These are phyloP conservation scores for Notolabrus celidotus DNA, from an alignment of 2,797 vertebrate species.

Conservation along the genomic window DNA sequence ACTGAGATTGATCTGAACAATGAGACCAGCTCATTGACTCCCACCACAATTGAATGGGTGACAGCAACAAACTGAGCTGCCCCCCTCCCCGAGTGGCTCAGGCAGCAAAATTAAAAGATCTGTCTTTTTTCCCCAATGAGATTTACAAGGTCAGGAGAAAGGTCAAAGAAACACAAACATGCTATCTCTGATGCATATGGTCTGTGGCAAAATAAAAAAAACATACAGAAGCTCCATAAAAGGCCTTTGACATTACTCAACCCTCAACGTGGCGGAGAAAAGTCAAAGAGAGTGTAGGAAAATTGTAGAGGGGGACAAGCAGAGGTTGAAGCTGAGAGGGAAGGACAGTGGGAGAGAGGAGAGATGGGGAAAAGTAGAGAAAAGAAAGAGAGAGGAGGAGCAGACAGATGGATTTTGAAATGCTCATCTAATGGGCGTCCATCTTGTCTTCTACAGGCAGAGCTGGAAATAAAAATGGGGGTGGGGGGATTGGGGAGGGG, in stretches of 20 bases:
- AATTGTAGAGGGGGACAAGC: conserved; percentile 11
- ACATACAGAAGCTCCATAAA: conserved; percentile 14
- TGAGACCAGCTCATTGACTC: conserved; percentile 78
- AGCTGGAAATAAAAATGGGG: conserved; percentile 65
- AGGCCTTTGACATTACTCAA: conserved; percentile 9
- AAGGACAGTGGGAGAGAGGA: conserved; percentile 41
- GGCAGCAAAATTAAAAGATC: conserved; percentile 35
- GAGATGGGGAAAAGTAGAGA: conserved; percentile 25
- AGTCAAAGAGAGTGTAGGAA: conserved; percentile 17
- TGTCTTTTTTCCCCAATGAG: conserved; percentile 4
- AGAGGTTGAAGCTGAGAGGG: conserved; percentile 44
- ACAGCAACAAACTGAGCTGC: conserved; percentile 36
- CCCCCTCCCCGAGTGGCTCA: conserved; percentile 31
- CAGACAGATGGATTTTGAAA: conserved; percentile 66
- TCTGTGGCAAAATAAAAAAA: conserved; percentile 13
- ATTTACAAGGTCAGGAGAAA: conserved; percentile 32
- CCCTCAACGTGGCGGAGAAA: conserved; percentile 14
- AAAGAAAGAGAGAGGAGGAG: conserved; percentile 32
- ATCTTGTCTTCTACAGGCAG: conserved; percentile 60
- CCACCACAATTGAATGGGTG: conserved; percentile 32
- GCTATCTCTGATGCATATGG: conserved; percentile 5
- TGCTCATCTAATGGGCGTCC: conserved; percentile 62
- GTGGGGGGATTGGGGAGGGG: conserved; percentile 44
- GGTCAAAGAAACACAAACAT: conserved; percentile 25
- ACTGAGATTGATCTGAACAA: conserved; percentile 59